phyloP scores from a whole-genome alignment of 2,113 vertebrate genomes.

The Pica pica region DNA sequence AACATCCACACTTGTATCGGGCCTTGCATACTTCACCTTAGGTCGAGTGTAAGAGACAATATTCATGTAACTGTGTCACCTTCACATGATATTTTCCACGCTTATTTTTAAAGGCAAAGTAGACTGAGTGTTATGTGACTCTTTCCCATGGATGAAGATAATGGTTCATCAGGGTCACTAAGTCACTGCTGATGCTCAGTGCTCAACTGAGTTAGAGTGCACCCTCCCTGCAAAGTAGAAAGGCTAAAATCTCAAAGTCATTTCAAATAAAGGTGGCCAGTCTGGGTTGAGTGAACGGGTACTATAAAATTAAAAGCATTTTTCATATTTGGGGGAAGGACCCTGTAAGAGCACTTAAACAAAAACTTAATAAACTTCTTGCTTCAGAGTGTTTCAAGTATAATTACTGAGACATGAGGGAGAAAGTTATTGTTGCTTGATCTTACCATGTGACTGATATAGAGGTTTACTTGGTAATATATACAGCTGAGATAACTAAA shows the following conservation, averaged over 20 bases:
- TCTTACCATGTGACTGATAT: background rate
- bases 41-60: fast-evolving
- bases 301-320: background rate
- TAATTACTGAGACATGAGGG: background rate
- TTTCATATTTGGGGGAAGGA: background rate
- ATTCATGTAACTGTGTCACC: background rate
- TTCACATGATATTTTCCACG: background rate
- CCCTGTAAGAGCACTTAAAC: background rate
- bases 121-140: background rate
- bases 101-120: background rate
- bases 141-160: fast-evolving
- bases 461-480: background rate
- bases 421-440: background rate
- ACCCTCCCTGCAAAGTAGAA: background rate
- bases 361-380: background rate
- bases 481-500: background rate
- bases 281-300: background rate
- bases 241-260: background rate
- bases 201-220: background rate
- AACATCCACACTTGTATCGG: fast-evolving
- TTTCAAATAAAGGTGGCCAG: background rate
- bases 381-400: background rate
- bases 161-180: background rate
- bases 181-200: background rate
- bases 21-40: background rate